Percentiles rank a stretch among this genome's conserved stretches.
phyloP scores from a whole-genome alignment of 2,888 invertebrate species.

The Leptopilina drosophilae region DNA sequence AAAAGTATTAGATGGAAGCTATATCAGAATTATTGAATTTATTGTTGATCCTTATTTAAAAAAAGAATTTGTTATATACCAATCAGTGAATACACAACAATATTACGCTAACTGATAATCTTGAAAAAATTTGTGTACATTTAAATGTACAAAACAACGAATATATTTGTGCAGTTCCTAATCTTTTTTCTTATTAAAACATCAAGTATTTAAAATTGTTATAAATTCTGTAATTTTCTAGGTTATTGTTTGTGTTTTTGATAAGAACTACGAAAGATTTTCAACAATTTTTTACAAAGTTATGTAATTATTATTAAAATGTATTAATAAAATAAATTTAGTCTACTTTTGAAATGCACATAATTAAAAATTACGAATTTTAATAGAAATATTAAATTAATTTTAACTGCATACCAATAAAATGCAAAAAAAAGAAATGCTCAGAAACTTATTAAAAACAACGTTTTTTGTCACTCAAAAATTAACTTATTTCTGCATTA shows the following conservation, averaged over 20 bases:
- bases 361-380: too few species aligned
- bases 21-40: background rate
- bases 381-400: too few species aligned
- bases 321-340: too few species aligned
- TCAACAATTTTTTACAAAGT: too few species aligned
- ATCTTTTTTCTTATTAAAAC: background rate
- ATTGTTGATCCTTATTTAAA: background rate
- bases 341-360: too few species aligned
- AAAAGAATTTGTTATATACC: background rate
- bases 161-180: constrained; percentile 15
- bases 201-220: background rate
- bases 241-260: background rate
- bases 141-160: background rate
- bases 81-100: background rate
- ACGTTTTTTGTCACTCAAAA: background rate
- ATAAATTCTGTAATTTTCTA: background rate
- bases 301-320: too few species aligned
- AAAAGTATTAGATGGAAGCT: constrained; percentile 10
- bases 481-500: background rate
- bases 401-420: too few species aligned
- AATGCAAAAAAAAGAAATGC: too few species aligned
- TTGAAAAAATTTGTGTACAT: constrained; percentile 22
- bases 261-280: too few species aligned
- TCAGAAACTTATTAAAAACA: background rate
- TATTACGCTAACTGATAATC: background rate